These are phyloP conservation scores for Clepsis dumicolana DNA, from an alignment of 2,888 invertebrate genomes.

Conservation along the genomic window DNA sequence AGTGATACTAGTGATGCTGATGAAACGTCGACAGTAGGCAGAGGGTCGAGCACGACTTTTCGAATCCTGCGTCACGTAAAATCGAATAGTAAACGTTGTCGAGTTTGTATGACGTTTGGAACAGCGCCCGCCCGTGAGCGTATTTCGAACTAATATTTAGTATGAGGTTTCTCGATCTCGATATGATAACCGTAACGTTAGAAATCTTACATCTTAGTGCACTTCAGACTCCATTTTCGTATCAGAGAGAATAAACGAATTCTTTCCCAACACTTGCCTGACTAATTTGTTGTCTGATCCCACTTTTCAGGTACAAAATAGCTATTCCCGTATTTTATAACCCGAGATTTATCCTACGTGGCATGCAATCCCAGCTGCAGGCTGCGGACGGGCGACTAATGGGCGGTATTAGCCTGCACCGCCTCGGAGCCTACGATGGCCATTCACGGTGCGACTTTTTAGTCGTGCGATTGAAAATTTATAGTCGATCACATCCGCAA, in stretches of 20 bases:
- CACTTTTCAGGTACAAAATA: conserved; percentile 22
- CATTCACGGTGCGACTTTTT: conserved; percentile 27
- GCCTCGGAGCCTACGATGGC: conserved; percentile 21
- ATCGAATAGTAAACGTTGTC: no score
- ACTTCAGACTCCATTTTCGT: no score
- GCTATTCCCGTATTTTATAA: conserved; percentile 40
- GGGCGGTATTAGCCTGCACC: conserved; percentile 51
- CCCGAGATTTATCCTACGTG: conserved; percentile 39
- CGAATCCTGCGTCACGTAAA: no score
- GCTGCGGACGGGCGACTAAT: conserved; percentile 53
- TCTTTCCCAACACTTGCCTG: conserved; percentile 4
- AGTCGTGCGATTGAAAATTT: conserved; percentile 9
- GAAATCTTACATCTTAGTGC: no score
- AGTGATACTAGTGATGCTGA: no score
- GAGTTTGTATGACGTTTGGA: no score
- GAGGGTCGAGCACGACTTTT: no score
- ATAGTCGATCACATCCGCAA: neutral
- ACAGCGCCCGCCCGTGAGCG: no score
- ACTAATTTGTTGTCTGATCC: conserved; percentile 34
- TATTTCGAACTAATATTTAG: no score
- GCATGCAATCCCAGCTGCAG: conserved; percentile 52
- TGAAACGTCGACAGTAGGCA: no score
- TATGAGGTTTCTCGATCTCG: no score
- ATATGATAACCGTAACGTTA: no score
- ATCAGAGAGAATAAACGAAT: neutral